Evolutionary conservation across 2,797 vertebrate genomes (phyloP).

Genomic region (Manis javanica): DNA sequence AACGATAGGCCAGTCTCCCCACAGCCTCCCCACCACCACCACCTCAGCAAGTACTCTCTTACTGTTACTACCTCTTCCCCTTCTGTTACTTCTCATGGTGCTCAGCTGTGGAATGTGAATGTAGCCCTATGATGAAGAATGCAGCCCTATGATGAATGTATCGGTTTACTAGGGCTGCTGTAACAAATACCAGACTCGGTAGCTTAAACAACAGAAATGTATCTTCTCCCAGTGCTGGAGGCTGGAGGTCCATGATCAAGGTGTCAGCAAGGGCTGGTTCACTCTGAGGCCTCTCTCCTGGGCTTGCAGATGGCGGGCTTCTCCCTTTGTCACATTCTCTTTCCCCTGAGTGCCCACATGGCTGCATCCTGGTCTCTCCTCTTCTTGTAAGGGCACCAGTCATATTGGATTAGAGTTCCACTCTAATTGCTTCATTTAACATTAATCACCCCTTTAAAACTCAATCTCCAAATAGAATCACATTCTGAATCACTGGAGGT

Average conservation of each 20-base stretch:
- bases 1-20: too few relatives aligned
- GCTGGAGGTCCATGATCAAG: background rate
- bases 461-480: background rate
- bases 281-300: background rate
- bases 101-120: background rate
- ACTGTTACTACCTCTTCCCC: too few relatives aligned
- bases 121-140: background rate
- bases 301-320: background rate
- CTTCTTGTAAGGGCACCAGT: background rate
- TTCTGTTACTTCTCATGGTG: background rate
- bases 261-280: background rate
- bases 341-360: background rate
- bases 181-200: background rate
- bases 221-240: background rate
- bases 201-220: background rate
- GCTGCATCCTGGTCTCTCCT: background rate
- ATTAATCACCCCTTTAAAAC: background rate
- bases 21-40: background rate
- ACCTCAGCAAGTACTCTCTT: background rate
- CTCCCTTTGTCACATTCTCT: background rate
- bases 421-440: background rate
- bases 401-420: background rate
- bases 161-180: background rate
- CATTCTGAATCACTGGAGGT: background rate
- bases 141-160: rapidly evolving